phyloP scores from a whole-genome alignment of 2,113 vertebrate genomes.

The Oreotrochilus melanogaster region DNA sequence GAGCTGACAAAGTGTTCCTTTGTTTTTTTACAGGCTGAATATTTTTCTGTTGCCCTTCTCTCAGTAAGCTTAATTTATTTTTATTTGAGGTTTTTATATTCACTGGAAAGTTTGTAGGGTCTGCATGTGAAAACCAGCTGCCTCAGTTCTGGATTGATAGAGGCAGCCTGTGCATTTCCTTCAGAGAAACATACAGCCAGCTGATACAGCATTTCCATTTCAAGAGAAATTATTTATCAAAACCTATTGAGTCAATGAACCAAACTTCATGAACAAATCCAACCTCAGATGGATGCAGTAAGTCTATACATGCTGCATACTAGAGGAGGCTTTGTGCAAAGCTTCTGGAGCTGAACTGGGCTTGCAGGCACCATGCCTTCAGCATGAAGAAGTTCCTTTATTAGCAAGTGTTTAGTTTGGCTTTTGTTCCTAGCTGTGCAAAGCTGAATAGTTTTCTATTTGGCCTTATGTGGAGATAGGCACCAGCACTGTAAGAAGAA shows the following conservation, averaged over 20 bases:
- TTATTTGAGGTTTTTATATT: not conserved
- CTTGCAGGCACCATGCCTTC: not conserved
- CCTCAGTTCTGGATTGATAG: not conserved
- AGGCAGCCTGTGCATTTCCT: not conserved
- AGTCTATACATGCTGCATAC: not conserved
- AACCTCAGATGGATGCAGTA: not conserved
- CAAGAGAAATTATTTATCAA: not conserved
- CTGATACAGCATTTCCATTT: not conserved
- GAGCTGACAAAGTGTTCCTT: not conserved
- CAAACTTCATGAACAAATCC: not conserved
- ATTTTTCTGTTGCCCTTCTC: not conserved
- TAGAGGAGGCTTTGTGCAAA: not conserved
- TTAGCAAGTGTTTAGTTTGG: constrained; percentile 22
- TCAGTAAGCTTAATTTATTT: not conserved
- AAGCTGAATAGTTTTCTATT: not conserved
- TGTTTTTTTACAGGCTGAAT: not conserved
- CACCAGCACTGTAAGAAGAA: not conserved
- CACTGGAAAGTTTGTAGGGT: not conserved
- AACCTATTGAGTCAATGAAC: not conserved
- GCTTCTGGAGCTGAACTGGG: not conserved
- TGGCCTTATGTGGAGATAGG: not conserved
- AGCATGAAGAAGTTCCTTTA: not conserved
- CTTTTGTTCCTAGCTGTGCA: not conserved
- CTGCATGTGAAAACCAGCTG: not conserved
- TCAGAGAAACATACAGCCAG: not conserved